These are phyloP conservation scores for Catharus bicknelli DNA, from an alignment of 2,113 vertebrate species.

Conservation along the genomic window DNA sequence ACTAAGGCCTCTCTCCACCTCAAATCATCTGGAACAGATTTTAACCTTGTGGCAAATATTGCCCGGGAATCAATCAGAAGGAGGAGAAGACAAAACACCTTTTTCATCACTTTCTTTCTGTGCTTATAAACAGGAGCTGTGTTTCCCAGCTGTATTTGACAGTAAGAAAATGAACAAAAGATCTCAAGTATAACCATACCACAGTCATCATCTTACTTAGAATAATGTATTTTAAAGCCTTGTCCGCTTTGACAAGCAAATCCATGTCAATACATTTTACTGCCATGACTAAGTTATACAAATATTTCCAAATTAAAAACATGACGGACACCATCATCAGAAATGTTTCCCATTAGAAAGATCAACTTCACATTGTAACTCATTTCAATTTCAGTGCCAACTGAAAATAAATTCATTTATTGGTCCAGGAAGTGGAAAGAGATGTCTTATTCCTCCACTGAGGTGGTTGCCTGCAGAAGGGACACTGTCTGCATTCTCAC, in stretches of 20 bases:
- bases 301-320: not conserved
- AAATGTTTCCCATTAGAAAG: not conserved
- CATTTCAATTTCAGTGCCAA: not conserved
- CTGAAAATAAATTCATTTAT: not conserved
- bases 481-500: not conserved
- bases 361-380: not conserved
- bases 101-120: not conserved
- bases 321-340: not conserved
- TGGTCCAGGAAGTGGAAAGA: not conserved
- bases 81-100: not conserved
- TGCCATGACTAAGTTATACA: not conserved
- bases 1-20: not conserved
- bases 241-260: not conserved
- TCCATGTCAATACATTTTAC: not conserved
- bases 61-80: constrained; percentile 3
- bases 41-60: constrained; percentile 12
- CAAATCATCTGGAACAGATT: constrained; percentile 58
- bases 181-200: not conserved
- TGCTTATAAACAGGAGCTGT: not conserved
- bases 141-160: not conserved
- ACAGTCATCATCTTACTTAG: not conserved
- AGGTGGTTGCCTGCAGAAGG: not conserved
- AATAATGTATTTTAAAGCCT: not conserved
- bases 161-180: not conserved
- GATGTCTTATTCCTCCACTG: rapidly evolving